Evolutionary conservation across 2,797 vertebrate species (phyloP), one percentile per base, ranked within the genome.

Genomic region (Calcarius lapponicus): DNA sequence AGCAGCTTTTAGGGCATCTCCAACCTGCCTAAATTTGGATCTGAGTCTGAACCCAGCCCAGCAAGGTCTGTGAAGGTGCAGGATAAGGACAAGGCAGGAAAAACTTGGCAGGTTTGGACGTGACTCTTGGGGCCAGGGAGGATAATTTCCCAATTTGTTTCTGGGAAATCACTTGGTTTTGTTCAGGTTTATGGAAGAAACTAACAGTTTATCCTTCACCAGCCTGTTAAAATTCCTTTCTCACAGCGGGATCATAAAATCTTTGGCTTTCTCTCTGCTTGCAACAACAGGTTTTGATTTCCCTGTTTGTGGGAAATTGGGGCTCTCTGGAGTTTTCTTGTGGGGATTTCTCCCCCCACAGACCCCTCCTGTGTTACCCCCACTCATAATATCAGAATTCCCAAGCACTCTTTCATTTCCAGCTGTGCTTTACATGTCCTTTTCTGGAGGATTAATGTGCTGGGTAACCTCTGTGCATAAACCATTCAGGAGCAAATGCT

Each of bases 401-500:
- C n/a, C 36, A 18, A 65, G 25, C 26, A 19, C 10, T 31, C 69
- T 31, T 57, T 83, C 26, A 5, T 54, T 80, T 75, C 70, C 26
- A 93, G 22, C 47, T 69, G 60, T 34, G 13, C 56, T 81, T 45
- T 15, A 24, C 29, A 1, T 4, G 1, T 58, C 48, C 31, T 58
- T 58, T 72, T 70, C 54, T 48, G 34, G 36, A 57, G 53, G 45
- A 76, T 85, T 85, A 51, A 66, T 38, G 13, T 62, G 38, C 91
- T 61, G 66, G 32, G 62, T 20, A 42, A 70, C 32, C 61, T 78
- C 60, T 74, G n/a, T n/a, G 57, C 91, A 82, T 58, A 48, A 96
- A 93, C 84, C 84, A 69, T 88, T 58, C 43, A 31, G 86, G 42
- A 71, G 66, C 53, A 67, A 82, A 79, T 36, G 58, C 88, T 79